These are phyloP conservation scores for Forbesichthys papilliferus DNA, from an alignment of 2,113 vertebrate species.

Conservation along the genomic window DNA sequence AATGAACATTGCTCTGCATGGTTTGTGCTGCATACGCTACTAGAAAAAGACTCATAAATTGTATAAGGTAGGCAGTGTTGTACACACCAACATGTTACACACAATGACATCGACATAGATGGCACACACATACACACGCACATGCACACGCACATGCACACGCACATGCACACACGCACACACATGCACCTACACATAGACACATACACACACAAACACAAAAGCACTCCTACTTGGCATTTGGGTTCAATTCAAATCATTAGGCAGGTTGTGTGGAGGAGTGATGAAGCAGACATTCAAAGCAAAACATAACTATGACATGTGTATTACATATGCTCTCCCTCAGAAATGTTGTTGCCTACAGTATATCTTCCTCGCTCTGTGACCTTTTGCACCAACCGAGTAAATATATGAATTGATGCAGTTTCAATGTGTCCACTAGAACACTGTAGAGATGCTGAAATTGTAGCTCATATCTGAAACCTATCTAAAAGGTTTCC, in stretches of 20 bases:
- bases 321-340: no score
- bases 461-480: slow-evolving; percentile 11
- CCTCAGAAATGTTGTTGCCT: neutral
- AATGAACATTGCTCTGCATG: slow-evolving; percentile 41
- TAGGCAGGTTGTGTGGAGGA: no score
- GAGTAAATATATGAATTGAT: slow-evolving; percentile 68
- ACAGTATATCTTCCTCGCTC: slow-evolving; percentile 31
- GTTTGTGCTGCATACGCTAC: slow-evolving; percentile 41
- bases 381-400: slow-evolving; percentile 53
- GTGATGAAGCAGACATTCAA: no score
- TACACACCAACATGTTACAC: no score
- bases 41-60: slow-evolving; percentile 23
- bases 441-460: no score
- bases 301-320: no score
- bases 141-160: slow-evolving; percentile 8
- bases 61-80: no score
- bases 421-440: slow-evolving; percentile 43
- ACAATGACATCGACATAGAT: neutral
- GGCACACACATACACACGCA: slow-evolving; percentile 25
- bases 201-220: slow-evolving; percentile 46
- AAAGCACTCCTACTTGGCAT: slow-evolving; percentile 47
- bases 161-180: slow-evolving; percentile 26
- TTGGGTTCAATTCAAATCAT: slow-evolving; percentile 48
- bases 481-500: slow-evolving; percentile 7
- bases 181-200: slow-evolving; percentile 23